phyloP scores from a whole-genome alignment of 2,113 vertebrate genomes.

The Engystomops pustulosus region DNA sequence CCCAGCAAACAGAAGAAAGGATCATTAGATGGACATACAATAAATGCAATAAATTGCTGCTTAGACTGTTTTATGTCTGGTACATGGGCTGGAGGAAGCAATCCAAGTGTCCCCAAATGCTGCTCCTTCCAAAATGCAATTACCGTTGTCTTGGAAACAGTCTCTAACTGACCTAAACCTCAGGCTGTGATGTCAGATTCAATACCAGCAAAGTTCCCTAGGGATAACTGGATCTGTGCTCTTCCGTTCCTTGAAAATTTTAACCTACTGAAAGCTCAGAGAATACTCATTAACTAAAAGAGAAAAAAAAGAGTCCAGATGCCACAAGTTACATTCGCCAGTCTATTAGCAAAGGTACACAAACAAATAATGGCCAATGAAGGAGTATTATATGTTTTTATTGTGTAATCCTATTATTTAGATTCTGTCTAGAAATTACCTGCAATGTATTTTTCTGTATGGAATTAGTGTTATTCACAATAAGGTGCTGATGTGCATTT shows the following conservation, averaged over 20 bases:
- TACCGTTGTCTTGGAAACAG: conserved; percentile 48
- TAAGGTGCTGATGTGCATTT: too few species aligned
- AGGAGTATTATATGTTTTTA: too few species aligned
- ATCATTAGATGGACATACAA: conserved; percentile 24
- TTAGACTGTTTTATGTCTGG: conserved; percentile 1
- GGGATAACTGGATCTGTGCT: conserved; percentile 26
- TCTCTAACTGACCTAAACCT: conserved; percentile 57
- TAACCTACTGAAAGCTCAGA: conserved; percentile 16
- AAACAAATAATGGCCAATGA: too few species aligned
- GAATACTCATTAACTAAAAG: conserved; percentile 28
- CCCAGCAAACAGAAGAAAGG: not conserved
- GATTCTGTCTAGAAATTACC: too few species aligned
- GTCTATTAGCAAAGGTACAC: too few species aligned
- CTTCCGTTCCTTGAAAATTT: conserved; percentile 47
- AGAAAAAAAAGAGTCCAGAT: not conserved
- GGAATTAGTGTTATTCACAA: too few species aligned
- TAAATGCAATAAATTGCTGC: conserved; percentile 28
- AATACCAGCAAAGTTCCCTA: conserved; percentile 45
- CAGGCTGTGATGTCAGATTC: conserved; percentile 52
- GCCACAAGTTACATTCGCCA: not conserved
- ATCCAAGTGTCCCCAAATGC: conserved; percentile 44
- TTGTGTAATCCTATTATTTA: too few species aligned
- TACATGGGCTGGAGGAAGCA: not conserved
- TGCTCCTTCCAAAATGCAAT: conserved; percentile 49
- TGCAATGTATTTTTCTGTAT: too few species aligned